phyloP scores from a whole-genome alignment of 2,888 invertebrate species.

The Dusona sp. region DNA sequence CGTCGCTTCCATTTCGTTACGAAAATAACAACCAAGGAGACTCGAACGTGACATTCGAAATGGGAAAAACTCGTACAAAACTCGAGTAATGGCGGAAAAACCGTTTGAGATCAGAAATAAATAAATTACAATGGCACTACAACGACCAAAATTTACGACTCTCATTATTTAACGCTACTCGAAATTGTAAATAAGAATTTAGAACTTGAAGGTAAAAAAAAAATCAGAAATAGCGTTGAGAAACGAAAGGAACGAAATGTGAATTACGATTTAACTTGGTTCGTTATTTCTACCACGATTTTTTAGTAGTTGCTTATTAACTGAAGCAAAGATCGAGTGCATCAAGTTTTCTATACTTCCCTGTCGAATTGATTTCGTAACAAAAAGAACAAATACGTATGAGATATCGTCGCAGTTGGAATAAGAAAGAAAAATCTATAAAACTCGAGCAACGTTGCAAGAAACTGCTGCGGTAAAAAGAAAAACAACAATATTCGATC shows the following conservation, averaged over 20 bases:
- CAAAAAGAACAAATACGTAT: neutral
- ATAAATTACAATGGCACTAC: neutral
- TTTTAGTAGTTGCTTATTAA: neutral
- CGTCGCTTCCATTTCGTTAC: neutral
- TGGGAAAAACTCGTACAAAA: neutral
- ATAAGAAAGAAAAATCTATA: neutral
- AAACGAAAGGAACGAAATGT: neutral
- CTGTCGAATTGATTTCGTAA: neutral
- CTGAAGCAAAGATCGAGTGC: neutral
- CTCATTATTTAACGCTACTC: neutral
- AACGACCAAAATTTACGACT: neutral
- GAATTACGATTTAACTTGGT: neutral
- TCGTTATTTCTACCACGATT: neutral
- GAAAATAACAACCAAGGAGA: neutral
- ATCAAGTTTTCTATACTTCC: neutral
- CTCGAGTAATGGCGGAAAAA: neutral
- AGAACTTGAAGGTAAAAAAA: neutral
- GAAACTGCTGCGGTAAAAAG: neutral
- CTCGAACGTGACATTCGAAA: neutral
- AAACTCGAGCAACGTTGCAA: neutral
- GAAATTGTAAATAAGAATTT: neutral
- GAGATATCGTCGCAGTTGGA: neutral
- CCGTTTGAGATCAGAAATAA: neutral
- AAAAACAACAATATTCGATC: slow-evolving; percentile 1
- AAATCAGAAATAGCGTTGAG: neutral